Evolutionary conservation across 2,888 invertebrate species (phyloP).

Genomic region (Acleris sparsana): DNA sequence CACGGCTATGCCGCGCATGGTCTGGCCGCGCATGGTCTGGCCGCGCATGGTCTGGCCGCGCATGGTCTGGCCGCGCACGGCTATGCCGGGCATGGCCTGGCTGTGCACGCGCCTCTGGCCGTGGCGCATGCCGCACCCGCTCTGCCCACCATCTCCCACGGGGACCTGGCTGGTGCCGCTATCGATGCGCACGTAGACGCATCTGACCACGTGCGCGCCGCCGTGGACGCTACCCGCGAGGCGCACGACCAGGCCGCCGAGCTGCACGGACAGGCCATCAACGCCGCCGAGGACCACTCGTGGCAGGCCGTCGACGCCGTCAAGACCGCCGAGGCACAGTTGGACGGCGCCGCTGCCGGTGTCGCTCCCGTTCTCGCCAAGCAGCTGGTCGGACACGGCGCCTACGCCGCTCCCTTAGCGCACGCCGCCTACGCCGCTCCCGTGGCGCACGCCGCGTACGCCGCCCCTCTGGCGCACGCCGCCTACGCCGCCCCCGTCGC

Average conservation of each 20-base stretch:
- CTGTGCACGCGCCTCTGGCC: constrained; percentile 45
- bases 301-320: constrained; percentile 77
- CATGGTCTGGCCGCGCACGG: constrained; percentile 49
- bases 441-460: constrained; percentile 34
- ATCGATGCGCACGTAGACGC: constrained; percentile 79
- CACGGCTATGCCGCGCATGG: constrained; percentile 49
- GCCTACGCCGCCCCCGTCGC: constrained; percentile 59
- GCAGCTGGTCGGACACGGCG: constrained; percentile 66
- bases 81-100: constrained; percentile 46
- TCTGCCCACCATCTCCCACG: constrained; percentile 74
- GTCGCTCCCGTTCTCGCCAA: constrained; percentile 74
- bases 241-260: constrained; percentile 77
- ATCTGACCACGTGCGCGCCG: constrained; percentile 74
- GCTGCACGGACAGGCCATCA: constrained; percentile 72
- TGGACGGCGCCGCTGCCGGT: constrained; percentile 77
- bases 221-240: constrained; percentile 72
- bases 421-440: constrained; percentile 72
- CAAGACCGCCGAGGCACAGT: constrained; percentile 72
- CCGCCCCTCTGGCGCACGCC: constrained; percentile 25
- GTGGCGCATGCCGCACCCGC: constrained; percentile 41
- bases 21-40: constrained; percentile 46
- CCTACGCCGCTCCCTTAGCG: constrained; percentile 40
- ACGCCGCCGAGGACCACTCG: constrained; percentile 78
- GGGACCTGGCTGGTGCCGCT: constrained; percentile 72
- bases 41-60: constrained; percentile 46